Base-by-base conservation (phyloP, 2,113 vertebrate species). In the Hyaena hyaena region DNA sequence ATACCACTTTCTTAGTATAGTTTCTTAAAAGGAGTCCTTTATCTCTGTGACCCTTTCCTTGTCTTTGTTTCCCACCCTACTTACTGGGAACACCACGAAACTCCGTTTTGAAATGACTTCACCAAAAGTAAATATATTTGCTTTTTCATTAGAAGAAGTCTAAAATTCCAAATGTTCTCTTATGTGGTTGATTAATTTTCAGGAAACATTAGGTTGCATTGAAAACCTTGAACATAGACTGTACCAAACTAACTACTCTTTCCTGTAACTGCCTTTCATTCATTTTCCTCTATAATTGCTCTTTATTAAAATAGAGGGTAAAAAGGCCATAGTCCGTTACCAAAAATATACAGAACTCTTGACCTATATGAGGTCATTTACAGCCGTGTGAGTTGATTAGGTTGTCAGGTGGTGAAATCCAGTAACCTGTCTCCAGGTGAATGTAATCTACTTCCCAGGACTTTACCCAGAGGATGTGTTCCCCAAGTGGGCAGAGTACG, bases 321-420 rank as follows among this genome's bases (percentile, higher is more conserved):
- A 95, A 95, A 94, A 95, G 97, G 96, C 95, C 95, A 97, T 97
- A 88, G 81, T 33, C 90, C 21, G 15, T 93, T 79, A 94, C 96
- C 94, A 94, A 96, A 98, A 97, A 92, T 74, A 50, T 31, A 83
- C 53, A 90, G 71, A 94, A 77, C 15, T 95, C 39, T 82, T 96
- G 76, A 71, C 83, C 76, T 55, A 6, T 55, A 6, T 55, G 35
- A 92, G 86, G 24, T 93, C 63, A 53, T 80, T 79, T 58, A 77
- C 7, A 69, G 65, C 91, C n/a, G 17, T 86, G 81, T 73, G 88
- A 68, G 11, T 53, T 58, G 61, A 84, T 76, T 74, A 86, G 93
- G 77, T 77, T 85, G 23, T 79, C 83, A 93, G 55, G 63, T 92
- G n/a, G 45, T 81, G 89, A 89, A 82, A 92, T 28, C 58, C 84